Base-by-base conservation (phyloP, 1,140 invertebrate genomes). In the Pseudobourletiella spinata region DNA sequence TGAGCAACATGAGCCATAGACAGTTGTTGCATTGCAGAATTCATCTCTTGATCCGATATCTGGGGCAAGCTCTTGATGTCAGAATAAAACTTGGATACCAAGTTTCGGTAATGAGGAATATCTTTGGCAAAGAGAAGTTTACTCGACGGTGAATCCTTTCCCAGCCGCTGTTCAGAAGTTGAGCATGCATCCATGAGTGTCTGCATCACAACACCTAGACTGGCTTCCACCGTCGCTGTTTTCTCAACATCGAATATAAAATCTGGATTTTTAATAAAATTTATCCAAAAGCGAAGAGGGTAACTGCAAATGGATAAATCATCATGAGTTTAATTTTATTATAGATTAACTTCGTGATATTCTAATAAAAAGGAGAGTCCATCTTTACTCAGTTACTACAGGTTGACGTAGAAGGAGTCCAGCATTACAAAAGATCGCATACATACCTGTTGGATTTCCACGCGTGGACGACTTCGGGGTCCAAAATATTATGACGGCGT, bases 201-300 rank as follows among this genome's bases (percentile, higher is more conserved):
- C 78, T 97, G 94, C 25, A 93, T 92, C 68, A 97, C 91, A 29
- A 95, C 92, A 65, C 89, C 92, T 29, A 97, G 76, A 73, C 91
- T 94, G 15, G 90, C 89, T 76, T 95, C 92, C 16, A 95, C 86
- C 6, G 89, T 91, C 15, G 84, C 81, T 2, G 91, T 92, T 78
- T 95, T 95, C 71, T 94, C 89, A 50, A 96, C 89, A 77, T 96
- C 93, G 75, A 97, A 95, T 74, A 96, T 91, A 74, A 94, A 95
- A 76, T 96, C 90, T 6, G 94, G 92, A 81, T 95, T 95, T 76
- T 95, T 96, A 58, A 96, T 93, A 68, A 96, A 89, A 77, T 95
- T 95, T 16, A 95, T 89, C 94, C 94, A 97, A 80, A 96, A 95
- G 69, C 93, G 81, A 50, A 96, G 78, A 39, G 92, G 91, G 73